Percentiles rank a stretch among this genome's conserved stretches.
phyloP scores from a whole-genome alignment of 2,888 invertebrate genomes.

The Boloria euphrosyne region DNA sequence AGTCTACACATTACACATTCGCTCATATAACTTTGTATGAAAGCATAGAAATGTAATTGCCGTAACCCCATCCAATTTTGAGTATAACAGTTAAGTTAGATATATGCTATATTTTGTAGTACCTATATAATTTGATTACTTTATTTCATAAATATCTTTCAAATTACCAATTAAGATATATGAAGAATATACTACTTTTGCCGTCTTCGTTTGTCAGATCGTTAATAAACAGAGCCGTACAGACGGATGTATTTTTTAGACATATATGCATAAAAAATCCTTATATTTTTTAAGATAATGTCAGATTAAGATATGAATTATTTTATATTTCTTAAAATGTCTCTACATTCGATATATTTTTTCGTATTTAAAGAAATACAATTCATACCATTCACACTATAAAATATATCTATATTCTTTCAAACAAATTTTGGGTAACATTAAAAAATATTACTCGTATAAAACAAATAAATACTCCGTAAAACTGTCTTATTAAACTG shows the following conservation, averaged over 20 bases:
- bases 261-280: too few species aligned
- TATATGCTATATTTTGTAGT: too few species aligned
- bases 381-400: not conserved
- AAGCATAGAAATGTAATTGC: conserved; percentile 67
- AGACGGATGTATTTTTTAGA: too few species aligned
- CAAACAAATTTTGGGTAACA: not conserved
- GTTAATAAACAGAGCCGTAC: too few species aligned
- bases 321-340: too few species aligned
- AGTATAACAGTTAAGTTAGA: conserved; percentile 44
- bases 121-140: too few species aligned
- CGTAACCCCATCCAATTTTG: conserved; percentile 59
- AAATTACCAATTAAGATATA: not conserved
- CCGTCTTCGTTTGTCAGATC: too few species aligned
- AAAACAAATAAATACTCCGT: conserved; percentile 40
- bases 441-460: too few species aligned
- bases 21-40: conserved; percentile 71
- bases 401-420: not conserved
- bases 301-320: too few species aligned
- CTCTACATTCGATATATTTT: not conserved
- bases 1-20: conserved; percentile 69
- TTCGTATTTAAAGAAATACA: not conserved
- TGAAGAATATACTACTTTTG: too few species aligned
- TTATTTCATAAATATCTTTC: too few species aligned
- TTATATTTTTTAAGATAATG: too few species aligned
- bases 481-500: conserved; percentile 58